Conservation (phyloP, 1,140 invertebrate species). For the Maniola jurtina region DNA sequence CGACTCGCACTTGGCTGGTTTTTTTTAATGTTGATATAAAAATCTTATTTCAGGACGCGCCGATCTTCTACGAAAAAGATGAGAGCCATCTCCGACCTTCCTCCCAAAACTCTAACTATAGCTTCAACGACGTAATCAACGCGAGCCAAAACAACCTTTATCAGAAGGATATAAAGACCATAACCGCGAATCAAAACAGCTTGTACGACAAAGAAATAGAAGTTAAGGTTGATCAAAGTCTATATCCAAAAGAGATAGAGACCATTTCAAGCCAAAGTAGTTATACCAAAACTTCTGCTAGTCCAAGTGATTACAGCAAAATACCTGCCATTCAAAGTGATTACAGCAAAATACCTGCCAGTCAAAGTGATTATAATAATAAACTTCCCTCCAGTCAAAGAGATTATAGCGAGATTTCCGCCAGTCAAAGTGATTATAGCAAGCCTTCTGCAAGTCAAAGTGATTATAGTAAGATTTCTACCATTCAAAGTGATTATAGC, state of each 20-base stretch:
- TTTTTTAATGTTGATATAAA: background rate
- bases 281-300: background rate
- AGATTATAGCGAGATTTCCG: background rate
- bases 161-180: slow-evolving; percentile 30
- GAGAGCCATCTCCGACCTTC: slow-evolving; percentile 59
- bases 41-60: slow-evolving; percentile 28
- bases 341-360: background rate
- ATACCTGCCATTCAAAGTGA: background rate
- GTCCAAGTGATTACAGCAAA: background rate
- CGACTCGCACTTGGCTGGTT: too few species aligned
- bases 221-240: background rate
- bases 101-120: slow-evolving; percentile 64
- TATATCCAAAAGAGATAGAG: background rate
- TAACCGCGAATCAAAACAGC: slow-evolving; percentile 25
- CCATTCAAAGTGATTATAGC: too few species aligned
- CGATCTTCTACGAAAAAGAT: slow-evolving; percentile 53
- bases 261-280: background rate
- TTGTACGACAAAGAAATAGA: slow-evolving; percentile 6
- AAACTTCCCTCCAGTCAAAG: too few species aligned
- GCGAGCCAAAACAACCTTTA: slow-evolving; percentile 44
- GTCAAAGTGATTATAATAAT: background rate
- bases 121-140: slow-evolving; percentile 57
- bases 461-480: too few species aligned
- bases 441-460: too few species aligned
- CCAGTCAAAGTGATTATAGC: background rate